A percentile compares a stretch with the other conserved stretches of the same genome.
phyloP scores from a whole-genome alignment of 1,140 invertebrate genomes.

The Atta colombica region DNA sequence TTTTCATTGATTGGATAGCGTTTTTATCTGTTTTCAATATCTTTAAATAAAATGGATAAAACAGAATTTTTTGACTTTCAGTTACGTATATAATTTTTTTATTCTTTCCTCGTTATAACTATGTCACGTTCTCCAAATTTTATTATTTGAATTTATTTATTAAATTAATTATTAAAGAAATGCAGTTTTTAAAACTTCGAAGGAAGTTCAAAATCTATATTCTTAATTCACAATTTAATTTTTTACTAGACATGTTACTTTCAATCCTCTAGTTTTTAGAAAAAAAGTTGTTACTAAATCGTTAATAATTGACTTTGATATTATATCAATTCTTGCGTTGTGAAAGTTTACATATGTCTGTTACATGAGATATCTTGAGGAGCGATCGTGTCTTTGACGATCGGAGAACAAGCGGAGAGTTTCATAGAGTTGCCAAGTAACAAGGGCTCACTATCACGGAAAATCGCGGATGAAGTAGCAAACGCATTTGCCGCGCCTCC shows the following conservation, averaged over 20 bases:
- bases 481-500: conserved; percentile 73
- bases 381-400: conserved; percentile 66
- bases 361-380: conserved; percentile 58
- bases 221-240: not conserved
- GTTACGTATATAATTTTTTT: not conserved
- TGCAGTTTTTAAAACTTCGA: not conserved
- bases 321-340: conserved; percentile 59
- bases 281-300: conserved; percentile 41
- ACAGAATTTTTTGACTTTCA: not conserved
- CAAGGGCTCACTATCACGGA: conserved; percentile 72
- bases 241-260: not conserved
- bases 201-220: not conserved
- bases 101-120: not conserved
- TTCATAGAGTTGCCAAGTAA: conserved; percentile 67
- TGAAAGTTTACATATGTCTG: conserved; percentile 56
- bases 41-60: conserved; percentile 21
- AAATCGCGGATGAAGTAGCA: conserved; percentile 73
- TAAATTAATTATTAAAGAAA: conserved; percentile 19
- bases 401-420: conserved; percentile 68
- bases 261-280: not conserved
- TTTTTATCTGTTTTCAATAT: conserved; percentile 30
- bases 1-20: conserved; percentile 36
- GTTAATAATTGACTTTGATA: conserved; percentile 60
- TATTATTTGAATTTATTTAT: not conserved
- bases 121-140: not conserved